Evolutionary conservation across 2,888 invertebrate species (phyloP), one percentile per base, ranked within the genome.

Genomic region (Amitus sp.): DNA sequence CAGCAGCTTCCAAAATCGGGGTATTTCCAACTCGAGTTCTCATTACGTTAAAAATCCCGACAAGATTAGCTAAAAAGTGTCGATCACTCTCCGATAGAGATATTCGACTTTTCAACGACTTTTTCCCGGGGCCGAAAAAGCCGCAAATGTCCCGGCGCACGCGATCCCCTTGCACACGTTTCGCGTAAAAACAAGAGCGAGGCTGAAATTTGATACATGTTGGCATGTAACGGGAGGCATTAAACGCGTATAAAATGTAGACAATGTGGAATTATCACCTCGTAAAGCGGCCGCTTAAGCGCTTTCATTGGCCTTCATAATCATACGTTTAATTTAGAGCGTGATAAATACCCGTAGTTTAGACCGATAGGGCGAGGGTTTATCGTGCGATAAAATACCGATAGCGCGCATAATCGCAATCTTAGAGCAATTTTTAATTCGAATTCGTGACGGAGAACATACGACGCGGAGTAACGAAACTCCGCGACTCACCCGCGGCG

Each of bases 401-500:
- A 37, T 37, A 37, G 15, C 15, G 15, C 15, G 12, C 15, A 15
- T 37, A 9, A 37, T 37, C 37, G 37, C 12, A 15, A 37, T 37
- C 37, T 37, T 13, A 4, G 15, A 37, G n/a, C n/a, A n/a, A n/a
- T n/a, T n/a, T n/a, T n/a, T 15, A 37, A 15, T 37, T 37, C 37
- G 12, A 37, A 12, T 37, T 15, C 2, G n/a, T n/a, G n/a, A n/a
- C n/a, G n/a, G n/a, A 37, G 15, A 37, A 23, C 3, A 23, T 5
- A 23, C 23, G 59, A 63, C n/a, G 34, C 30, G 47, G 30, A 55
- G 55, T 63, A 59, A 59, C 54, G 62, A 55, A 58, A 51, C 52
- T 34, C 47, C 33, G 63, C 34, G 63, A 63, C 59, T 59, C 55
- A 51, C 52, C 50, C 1, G 19, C 23, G 33, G 34, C 50, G 10